A percentile compares a stretch with the other conserved stretches of the same genome.
Conservation (phyloP, 2,113 vertebrate species). For the Egretta garzetta region DNA sequence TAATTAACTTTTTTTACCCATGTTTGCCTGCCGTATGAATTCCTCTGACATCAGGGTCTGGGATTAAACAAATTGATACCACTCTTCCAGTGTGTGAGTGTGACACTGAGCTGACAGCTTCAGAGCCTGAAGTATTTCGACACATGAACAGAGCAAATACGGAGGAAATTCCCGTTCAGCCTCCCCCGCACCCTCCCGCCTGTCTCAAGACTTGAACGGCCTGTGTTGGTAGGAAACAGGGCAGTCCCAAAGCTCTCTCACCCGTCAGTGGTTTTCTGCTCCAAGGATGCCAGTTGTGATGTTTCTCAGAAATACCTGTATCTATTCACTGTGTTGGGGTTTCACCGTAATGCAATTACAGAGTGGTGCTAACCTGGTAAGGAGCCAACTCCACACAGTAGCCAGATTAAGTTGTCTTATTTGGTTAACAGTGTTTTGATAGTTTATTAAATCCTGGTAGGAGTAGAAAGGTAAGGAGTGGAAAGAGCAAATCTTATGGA, state of each 20-base stretch:
- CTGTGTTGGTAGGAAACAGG: not conserved
- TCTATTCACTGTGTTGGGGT: not conserved
- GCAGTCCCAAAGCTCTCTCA: not conserved
- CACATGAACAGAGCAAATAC: not conserved
- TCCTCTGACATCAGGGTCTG: constrained; percentile 11
- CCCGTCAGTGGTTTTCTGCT: not conserved
- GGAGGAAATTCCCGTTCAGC: not conserved
- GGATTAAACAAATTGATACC: constrained; percentile 39
- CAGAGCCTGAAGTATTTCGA: not conserved
- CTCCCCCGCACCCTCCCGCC: accelerated
- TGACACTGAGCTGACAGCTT: constrained; percentile 20
- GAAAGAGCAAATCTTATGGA: not conserved
- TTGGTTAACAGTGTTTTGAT: constrained; percentile 32
- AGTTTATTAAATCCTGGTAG: constrained; percentile 22
- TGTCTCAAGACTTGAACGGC: accelerated
- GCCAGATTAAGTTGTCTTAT: constrained; percentile 42
- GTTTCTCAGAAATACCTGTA: not conserved
- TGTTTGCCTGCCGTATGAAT: constrained; percentile 29
- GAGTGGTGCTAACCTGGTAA: not conserved
- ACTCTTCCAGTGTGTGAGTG: not conserved
- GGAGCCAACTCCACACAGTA: not conserved
- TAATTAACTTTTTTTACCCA: constrained; percentile 39
- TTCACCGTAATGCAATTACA: not conserved
- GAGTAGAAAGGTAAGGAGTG: not conserved
- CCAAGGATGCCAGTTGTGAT: not conserved